phyloP scores from a whole-genome alignment of 1,140 invertebrate genomes.

The Cydia splendana region DNA sequence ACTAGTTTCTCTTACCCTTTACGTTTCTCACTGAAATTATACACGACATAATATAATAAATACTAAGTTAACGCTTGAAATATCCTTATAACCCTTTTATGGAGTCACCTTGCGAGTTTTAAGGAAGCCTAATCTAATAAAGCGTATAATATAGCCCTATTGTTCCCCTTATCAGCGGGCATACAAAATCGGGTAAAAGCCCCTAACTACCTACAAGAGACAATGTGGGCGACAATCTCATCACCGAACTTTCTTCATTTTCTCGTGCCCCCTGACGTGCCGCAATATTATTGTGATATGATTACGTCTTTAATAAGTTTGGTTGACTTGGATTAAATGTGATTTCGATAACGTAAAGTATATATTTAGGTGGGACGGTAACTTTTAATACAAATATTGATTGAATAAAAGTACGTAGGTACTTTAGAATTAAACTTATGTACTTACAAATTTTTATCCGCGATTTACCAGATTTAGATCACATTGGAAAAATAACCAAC shows the following conservation, averaged over 20 bases:
- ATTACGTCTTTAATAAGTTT: constrained; percentile 26
- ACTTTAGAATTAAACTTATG: neutral
- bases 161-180: constrained; percentile 24
- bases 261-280: constrained; percentile 14
- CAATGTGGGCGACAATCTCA: constrained; percentile 31
- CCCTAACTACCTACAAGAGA: constrained; percentile 21
- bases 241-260: constrained; percentile 31
- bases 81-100: neutral
- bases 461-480: too few species aligned
- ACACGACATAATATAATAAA: neutral
- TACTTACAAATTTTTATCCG: too few species aligned
- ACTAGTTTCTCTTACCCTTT: too few species aligned
- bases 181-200: constrained; percentile 15
- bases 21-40: neutral
- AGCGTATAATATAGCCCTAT: constrained; percentile 23
- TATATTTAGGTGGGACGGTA: neutral
- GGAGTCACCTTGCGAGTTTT: neutral
- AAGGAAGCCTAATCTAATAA: constrained; percentile 31
- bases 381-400: neutral
- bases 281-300: constrained; percentile 31
- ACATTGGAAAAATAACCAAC: too few species aligned
- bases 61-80: neutral
- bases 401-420: neutral
- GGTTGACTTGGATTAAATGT: constrained; percentile 27
- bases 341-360: neutral